Evolutionary conservation across 2,113 vertebrate species (phyloP), one percentile per base, ranked within the genome.

Genomic region (Dryoscopus gambensis): DNA sequence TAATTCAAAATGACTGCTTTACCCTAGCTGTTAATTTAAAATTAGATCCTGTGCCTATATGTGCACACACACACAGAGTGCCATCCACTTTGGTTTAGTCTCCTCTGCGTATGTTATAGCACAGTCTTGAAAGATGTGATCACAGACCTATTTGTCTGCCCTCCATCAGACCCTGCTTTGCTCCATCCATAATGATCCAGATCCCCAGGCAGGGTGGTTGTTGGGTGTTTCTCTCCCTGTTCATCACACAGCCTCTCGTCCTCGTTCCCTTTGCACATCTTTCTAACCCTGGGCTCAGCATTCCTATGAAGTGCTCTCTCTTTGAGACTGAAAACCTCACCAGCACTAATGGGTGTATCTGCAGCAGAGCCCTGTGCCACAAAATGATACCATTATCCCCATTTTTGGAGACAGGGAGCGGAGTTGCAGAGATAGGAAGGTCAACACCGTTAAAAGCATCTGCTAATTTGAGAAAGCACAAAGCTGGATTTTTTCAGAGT

Each of bases 361-460:
- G 78, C 77, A 87, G 75, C 46, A 75, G 53, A 88, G 75, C 70
- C 76, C 76, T 6, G 63, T 78, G 71, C 52, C 80, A 75, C 69
- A n/a, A 70, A 89, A 84, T 55, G 31, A 56, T 8, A 28, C 31
- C 68, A 80, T 94, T 87, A 91, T 82, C 62, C 74, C 52, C 21
- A 4, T 49, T 87, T 94, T 89, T 15, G 1, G 76, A 78, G 73
- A 31, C 0, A 0, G 39, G 65, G 60, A 84, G 60, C 0, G 0
- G 50, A 90, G 74, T 4, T 53, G 84, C 56, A 68, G 65, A 30
- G 44, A 56, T 7, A 15, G 63, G 59, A 80, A 84, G 71, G 96
- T 95, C 90, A 95, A 28, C 28, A 22, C 22, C 20, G 24, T 49
- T 95, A 91, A 95, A 96, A 95, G 87, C 89, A 81, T 87, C 89